Evolutionary conservation across 2,113 vertebrate genomes (phyloP).

Genomic region (Dendrocopos noguchii): DNA sequence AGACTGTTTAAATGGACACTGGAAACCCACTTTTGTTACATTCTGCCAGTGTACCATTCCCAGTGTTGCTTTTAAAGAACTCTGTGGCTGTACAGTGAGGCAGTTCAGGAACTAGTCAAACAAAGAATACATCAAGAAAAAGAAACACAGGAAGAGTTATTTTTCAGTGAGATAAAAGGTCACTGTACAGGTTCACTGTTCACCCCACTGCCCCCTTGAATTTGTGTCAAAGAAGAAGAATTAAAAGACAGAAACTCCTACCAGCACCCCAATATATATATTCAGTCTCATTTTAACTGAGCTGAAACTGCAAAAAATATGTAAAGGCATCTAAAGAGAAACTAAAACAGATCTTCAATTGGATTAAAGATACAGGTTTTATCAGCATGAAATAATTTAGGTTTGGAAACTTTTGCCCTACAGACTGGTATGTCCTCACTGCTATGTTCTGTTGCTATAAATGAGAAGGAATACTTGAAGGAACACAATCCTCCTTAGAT

Average conservation of each 20-base stretch:
- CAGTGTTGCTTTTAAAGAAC: neutral
- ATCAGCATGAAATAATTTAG: neutral
- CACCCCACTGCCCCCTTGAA: neutral
- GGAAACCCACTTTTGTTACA: neutral
- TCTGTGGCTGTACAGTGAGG: neutral
- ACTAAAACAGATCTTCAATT: neutral
- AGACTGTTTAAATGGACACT: neutral
- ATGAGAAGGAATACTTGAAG: neutral
- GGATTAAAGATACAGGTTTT: neutral
- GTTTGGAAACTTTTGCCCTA: neutral
- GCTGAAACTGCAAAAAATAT: neutral
- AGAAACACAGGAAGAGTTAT: neutral
- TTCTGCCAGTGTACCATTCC: neutral
- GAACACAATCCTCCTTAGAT: neutral
- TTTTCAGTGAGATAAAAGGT: neutral
- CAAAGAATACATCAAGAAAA: neutral
- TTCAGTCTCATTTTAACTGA: neutral
- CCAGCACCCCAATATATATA: neutral
- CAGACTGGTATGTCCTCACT: neutral
- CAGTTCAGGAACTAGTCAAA: neutral
- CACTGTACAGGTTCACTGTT: neutral
- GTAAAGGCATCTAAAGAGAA: neutral
- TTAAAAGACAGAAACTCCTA: neutral
- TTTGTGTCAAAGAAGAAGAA: neutral
- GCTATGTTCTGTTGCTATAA: neutral